These are phyloP conservation scores for Spea multiplicata DNA, from an alignment of 2,113 vertebrate genomes.

Conservation along the genomic window DNA sequence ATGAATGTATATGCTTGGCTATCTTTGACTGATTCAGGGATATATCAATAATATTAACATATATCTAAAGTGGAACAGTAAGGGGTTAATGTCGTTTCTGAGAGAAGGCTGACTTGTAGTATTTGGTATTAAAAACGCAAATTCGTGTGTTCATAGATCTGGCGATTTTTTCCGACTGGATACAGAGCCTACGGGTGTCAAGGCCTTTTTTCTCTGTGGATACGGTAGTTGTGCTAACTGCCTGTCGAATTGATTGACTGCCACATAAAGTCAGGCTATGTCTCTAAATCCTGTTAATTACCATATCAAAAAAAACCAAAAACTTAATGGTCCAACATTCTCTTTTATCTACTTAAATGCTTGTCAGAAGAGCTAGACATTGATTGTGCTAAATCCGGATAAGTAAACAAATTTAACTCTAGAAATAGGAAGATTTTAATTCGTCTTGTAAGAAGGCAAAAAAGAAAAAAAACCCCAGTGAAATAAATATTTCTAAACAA, in stretches of 20 bases:
- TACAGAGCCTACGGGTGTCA: too few species aligned
- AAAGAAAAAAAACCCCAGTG: background rate
- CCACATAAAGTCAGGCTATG: background rate
- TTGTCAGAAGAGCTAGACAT: conserved; percentile 12
- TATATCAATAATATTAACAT: too few species aligned
- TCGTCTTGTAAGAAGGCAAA: conserved; percentile 12
- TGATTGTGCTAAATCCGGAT: conserved; percentile 5
- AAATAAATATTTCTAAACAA: background rate
- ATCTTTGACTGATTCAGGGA: too few species aligned
- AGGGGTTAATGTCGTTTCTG: too few species aligned
- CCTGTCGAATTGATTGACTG: conserved; percentile 8
- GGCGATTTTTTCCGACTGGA: too few species aligned
- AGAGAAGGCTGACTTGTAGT: too few species aligned
- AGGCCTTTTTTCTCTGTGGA: background rate
- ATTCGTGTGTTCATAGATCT: too few species aligned
- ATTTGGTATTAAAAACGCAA: too few species aligned
- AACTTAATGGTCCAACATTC: conserved; percentile 37
- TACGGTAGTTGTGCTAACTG: background rate
- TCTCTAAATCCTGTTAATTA: conserved; percentile 31
- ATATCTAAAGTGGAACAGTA: too few species aligned
- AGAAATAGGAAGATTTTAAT: background rate
- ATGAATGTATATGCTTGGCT: too few species aligned
- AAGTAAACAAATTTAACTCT: background rate
- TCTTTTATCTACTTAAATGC: conserved; percentile 45
- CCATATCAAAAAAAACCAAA: background rate